A percentile compares a stretch with the other conserved stretches of the same genome.
Conservation (phyloP, 2,888 invertebrate species). For the Platerodrilus igneus region DNA sequence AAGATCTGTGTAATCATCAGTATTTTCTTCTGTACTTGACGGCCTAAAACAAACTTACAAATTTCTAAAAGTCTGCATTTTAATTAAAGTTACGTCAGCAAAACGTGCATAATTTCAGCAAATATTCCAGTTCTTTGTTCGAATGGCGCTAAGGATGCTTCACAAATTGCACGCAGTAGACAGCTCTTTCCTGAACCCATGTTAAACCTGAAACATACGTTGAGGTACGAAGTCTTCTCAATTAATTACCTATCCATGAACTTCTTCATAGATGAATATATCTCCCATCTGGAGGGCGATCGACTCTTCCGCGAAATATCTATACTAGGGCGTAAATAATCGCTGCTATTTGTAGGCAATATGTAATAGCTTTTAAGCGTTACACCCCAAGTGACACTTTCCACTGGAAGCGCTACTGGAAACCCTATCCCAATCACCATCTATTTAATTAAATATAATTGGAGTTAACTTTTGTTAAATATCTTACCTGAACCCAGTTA, state of each 20-base stretch:
- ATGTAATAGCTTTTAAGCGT: conserved; percentile 65
- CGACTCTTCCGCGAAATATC: conserved; percentile 32
- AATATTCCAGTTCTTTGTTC: conserved; percentile 63
- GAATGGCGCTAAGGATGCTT: conserved; percentile 65
- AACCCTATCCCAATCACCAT: conserved; percentile 64
- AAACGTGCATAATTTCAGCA: conserved; percentile 66
- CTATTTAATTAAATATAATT: conserved; percentile 43
- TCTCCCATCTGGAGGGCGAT: conserved; percentile 40
- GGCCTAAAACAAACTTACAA: conserved; percentile 52
- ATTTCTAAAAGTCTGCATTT: too few relatives aligned
- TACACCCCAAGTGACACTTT: conserved; percentile 60
- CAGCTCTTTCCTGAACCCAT: conserved; percentile 63
- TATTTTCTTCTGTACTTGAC: conserved; percentile 61
- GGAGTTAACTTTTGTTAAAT: conserved; percentile 13
- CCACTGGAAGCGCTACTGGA: conserved; percentile 59
- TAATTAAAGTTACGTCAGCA: conserved; percentile 62
- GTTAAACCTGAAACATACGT: conserved; percentile 52
- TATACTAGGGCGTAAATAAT: conserved; percentile 51
- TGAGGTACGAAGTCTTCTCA: conserved; percentile 27
- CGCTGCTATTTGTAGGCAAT: conserved; percentile 59
- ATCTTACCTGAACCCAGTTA: conserved; percentile 56
- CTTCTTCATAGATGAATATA: conserved; percentile 39
- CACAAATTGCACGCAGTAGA: conserved; percentile 70
- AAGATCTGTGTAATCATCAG: conserved; percentile 63
- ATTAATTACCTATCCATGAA: conserved; percentile 36